These are phyloP conservation scores for Gymnopithys bicolor DNA, from an alignment of 2,797 vertebrate genomes.

Conservation along the genomic window DNA sequence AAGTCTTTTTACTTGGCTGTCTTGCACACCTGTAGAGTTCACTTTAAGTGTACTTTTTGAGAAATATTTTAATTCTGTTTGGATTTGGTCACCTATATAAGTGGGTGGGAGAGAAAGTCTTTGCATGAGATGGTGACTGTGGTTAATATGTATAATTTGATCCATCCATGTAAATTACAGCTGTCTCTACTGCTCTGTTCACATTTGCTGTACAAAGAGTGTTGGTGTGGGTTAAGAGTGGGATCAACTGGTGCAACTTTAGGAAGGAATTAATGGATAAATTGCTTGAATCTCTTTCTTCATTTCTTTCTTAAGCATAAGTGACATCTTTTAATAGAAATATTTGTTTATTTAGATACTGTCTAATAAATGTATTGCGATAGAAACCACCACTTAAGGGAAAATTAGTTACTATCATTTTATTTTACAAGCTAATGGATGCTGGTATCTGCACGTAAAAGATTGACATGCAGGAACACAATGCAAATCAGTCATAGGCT, in stretches of 20 bases:
- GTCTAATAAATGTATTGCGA: not conserved
- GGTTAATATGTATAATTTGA: not conserved
- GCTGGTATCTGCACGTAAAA: not conserved
- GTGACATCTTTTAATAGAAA: not conserved
- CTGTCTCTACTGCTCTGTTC: not conserved
- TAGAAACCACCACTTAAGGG: not conserved
- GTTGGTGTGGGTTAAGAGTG: not conserved
- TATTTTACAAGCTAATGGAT: not conserved
- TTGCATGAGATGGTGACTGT: not conserved
- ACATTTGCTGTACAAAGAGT: not conserved
- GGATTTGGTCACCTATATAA: not conserved
- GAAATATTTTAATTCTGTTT: not conserved
- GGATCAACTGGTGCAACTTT: not conserved
- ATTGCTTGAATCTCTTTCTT: not conserved
- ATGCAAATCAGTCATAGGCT: conserved; percentile 35
- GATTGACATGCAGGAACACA: not conserved
- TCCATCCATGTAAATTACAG: not conserved
- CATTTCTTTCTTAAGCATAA: not conserved
- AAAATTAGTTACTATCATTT: not conserved
- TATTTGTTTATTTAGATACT: not conserved
- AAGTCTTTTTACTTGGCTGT: not conserved
- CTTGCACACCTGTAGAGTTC: not conserved
- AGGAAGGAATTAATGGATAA: not conserved
- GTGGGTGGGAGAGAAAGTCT: not conserved
- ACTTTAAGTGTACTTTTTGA: not conserved